phyloP scores from a whole-genome alignment of 2,888 invertebrate genomes.

The Oscheius onirici region DNA sequence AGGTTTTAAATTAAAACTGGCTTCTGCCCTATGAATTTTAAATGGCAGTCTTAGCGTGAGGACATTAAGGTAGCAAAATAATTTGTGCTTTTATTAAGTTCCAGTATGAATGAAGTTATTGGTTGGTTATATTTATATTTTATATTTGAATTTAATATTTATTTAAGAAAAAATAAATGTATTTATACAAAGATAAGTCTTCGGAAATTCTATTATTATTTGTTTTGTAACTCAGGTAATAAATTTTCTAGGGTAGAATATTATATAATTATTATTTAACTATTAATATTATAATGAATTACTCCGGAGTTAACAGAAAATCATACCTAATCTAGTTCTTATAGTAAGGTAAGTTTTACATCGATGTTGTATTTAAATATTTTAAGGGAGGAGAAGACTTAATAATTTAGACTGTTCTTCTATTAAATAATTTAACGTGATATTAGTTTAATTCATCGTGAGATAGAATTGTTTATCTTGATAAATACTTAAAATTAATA shows the following conservation, averaged over 20 bases:
- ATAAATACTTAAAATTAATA: constrained; percentile 50
- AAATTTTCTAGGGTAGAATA: constrained; percentile 64
- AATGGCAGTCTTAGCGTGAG: constrained; percentile 84
- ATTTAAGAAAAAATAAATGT: constrained; percentile 57
- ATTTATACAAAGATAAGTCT: constrained; percentile 63
- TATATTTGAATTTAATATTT: constrained; percentile 54
- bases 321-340: constrained; percentile 62
- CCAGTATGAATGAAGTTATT: constrained; percentile 79
- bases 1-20: constrained; percentile 77
- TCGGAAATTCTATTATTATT: constrained; percentile 60
- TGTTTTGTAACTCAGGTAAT: constrained; percentile 35
- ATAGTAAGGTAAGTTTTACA: constrained; percentile 63
- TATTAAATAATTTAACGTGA: constrained; percentile 61
- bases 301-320: constrained; percentile 68
- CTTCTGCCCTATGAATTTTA: constrained; percentile 82
- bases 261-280: constrained; percentile 60
- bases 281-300: constrained; percentile 60
- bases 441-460: constrained; percentile 66
- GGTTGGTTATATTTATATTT: constrained; percentile 57
- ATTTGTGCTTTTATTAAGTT: constrained; percentile 83
- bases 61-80: constrained; percentile 85
- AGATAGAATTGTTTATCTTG: constrained; percentile 66
- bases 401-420: constrained; percentile 61
- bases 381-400: constrained; percentile 56
- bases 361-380: constrained; percentile 62